Conservation (phyloP, 1,140 invertebrate genomes). For the Heliconius nattereri region DNA sequence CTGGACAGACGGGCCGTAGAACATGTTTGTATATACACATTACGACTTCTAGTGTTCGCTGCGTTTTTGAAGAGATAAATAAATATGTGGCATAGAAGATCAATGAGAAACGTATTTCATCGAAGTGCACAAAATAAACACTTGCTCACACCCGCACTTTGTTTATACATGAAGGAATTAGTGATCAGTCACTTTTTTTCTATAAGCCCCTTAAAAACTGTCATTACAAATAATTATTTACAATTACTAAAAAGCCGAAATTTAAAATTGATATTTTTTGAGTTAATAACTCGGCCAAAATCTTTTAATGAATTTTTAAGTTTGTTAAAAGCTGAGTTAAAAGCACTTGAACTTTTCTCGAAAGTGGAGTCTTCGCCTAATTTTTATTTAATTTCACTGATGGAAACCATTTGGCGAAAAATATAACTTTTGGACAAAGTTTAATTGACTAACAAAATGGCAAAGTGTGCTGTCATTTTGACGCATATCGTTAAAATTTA, state of each 20-base stretch:
- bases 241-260: not conserved
- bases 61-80: not conserved
- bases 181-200: too few species aligned
- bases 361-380: not conserved
- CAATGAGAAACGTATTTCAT: not conserved
- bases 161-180: too few species aligned
- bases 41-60: not conserved
- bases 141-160: too few species aligned
- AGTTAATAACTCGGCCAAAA: conserved; percentile 5
- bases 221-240: not conserved
- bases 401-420: not conserved
- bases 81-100: not conserved
- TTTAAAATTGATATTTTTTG: not conserved
- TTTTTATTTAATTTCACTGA: conserved; percentile 10
- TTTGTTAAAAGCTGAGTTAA: conserved; percentile 8
- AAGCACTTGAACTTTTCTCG: not conserved
- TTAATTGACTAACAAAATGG: conserved; percentile 14
- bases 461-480: not conserved
- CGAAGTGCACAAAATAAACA: too few species aligned
- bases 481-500: not conserved
- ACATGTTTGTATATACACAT: conserved; percentile 13
- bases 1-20: conserved; percentile 38
- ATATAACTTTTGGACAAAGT: conserved; percentile 10
- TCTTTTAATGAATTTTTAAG: not conserved
- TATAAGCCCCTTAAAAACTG: too few species aligned